These are phyloP conservation scores for Serinus canaria DNA, from an alignment of 2,113 vertebrate species.

Conservation along the genomic window DNA sequence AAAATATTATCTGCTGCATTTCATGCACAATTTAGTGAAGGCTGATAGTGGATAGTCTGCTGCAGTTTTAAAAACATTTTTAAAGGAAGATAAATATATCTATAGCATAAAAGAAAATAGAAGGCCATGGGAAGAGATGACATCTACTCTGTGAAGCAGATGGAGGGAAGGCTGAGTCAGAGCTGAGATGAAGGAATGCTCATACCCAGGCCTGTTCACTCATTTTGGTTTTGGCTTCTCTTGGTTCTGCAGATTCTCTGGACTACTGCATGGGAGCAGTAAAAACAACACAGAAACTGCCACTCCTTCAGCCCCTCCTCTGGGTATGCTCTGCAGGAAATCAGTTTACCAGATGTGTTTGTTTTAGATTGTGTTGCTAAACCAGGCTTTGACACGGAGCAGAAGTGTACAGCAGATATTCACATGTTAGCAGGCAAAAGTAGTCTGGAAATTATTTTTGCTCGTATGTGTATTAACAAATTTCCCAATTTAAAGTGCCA, in stretches of 20 bases:
- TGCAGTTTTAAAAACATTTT: neutral
- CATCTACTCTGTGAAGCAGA: constrained; percentile 5
- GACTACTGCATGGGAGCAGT: constrained; percentile 58
- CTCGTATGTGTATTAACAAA: neutral
- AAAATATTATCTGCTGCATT: neutral
- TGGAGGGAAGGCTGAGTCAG: neutral
- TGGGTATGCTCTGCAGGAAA: constrained; percentile 50
- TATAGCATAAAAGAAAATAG: neutral
- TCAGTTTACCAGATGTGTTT: neutral
- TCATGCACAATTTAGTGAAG: neutral
- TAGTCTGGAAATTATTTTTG: neutral
- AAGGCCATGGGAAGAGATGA: neutral
- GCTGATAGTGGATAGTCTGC: neutral
- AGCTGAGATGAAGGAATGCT: neutral
- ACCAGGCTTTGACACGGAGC: neutral
- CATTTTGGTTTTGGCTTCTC: neutral
- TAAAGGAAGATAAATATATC: neutral
- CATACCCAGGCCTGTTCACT: neutral
- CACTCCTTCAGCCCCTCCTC: constrained; percentile 36
- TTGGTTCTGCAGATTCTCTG: constrained; percentile 58
- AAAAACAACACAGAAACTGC: neutral
- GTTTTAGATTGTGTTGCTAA: neutral
- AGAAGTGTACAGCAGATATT: neutral
- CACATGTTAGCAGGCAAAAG: neutral
- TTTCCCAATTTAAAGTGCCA: neutral